Evolutionary conservation across 2,113 vertebrate genomes (phyloP).

Genomic region (Percina caprodes): DNA sequence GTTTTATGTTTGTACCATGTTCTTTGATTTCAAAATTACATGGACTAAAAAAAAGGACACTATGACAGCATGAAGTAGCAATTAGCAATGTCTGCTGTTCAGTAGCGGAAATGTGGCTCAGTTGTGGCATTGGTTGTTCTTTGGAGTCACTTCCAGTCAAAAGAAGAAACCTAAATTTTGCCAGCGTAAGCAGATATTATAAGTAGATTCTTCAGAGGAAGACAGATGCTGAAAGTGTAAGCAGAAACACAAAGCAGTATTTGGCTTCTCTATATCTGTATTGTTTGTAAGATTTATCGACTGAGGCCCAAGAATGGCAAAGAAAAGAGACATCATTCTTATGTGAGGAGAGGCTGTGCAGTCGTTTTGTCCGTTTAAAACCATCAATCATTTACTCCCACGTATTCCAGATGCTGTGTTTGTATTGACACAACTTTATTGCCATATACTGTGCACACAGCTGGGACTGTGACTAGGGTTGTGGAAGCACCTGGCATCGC

Average conservation of each 20-base stretch:
- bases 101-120: not conserved
- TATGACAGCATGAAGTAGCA: not conserved
- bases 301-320: not conserved
- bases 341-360: constrained; percentile 17
- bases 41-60: not conserved
- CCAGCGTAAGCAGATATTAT: not conserved
- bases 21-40: not conserved
- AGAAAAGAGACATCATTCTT: not conserved
- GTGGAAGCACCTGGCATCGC: constrained; percentile 24
- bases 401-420: constrained; percentile 52
- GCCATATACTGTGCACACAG: constrained; percentile 33
- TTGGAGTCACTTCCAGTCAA: not conserved
- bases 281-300: not conserved
- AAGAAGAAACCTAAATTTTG: not conserved
- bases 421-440: constrained; percentile 37
- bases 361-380: constrained; percentile 55
- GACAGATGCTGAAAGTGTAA: not conserved
- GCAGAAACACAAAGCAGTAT: not conserved
- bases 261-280: not conserved
- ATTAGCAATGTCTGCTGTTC: not conserved
- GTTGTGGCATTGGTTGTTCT: not conserved
- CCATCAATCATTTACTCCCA: constrained; percentile 54
- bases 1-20: not conserved
- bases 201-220: not conserved
- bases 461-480: constrained; percentile 33